phyloP scores from a whole-genome alignment of 2,888 invertebrate species.

The Anodontia alba region DNA sequence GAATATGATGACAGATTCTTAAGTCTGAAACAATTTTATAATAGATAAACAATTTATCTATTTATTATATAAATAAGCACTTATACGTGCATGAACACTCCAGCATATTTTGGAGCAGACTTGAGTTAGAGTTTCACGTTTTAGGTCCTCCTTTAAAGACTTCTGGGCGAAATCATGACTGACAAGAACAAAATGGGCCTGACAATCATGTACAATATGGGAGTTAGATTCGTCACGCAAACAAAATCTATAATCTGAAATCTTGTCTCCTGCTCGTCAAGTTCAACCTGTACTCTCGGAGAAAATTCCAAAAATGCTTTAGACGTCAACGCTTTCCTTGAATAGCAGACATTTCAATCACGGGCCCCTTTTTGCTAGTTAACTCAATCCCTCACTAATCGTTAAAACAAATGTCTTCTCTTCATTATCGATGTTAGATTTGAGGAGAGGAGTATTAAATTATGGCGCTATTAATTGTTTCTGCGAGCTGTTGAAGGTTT shows the following conservation, averaged over 20 bases:
- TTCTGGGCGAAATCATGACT: not conserved
- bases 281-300: constrained; percentile 10
- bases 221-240: constrained; percentile 17
- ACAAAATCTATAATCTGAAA: not conserved
- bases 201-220: constrained; percentile 17
- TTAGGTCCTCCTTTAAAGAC: too few relatives aligned
- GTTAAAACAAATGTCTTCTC: constrained; percentile 53
- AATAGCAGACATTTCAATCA: constrained; percentile 18
- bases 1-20: too few relatives aligned
- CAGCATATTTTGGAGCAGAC: too few relatives aligned
- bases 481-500: constrained; percentile 27
- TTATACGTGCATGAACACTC: too few relatives aligned
- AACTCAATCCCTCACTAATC: constrained; percentile 37
- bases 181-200: constrained; percentile 7
- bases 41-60: too few relatives aligned
- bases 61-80: too few relatives aligned
- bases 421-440: constrained; percentile 33
- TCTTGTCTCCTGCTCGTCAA: not conserved
- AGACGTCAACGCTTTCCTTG: constrained; percentile 7
- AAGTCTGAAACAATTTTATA: too few relatives aligned
- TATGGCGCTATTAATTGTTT: constrained; percentile 54
- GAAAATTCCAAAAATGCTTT: constrained; percentile 15
- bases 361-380: not conserved
- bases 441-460: constrained; percentile 42
- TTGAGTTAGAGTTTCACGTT: too few relatives aligned